Percentiles rank a stretch among this genome's conserved stretches.
These are phyloP conservation scores for Drosophila pegasa DNA, from an alignment of 2,888 invertebrate species.

Conservation along the genomic window DNA sequence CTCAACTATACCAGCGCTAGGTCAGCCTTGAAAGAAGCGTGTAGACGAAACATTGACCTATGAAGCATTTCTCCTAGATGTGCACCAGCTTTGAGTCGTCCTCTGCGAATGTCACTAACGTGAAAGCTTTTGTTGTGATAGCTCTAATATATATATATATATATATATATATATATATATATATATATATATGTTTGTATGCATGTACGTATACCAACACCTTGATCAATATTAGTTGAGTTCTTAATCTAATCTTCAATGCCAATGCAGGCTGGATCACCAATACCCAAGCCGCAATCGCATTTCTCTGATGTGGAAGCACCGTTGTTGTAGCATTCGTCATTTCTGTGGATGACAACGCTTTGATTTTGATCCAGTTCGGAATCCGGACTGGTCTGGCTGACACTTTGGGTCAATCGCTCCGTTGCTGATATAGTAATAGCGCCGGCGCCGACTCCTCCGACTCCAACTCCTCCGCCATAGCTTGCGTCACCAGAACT, in stretches of 20 bases:
- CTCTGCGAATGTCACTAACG: no score
- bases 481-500: conserved; percentile 16
- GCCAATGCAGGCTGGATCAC: conserved; percentile 15
- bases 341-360: conserved; percentile 38
- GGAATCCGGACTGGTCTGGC: conserved; percentile 26
- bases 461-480: background rate
- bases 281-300: conserved; percentile 23
- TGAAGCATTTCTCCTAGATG: no score
- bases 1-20: no score
- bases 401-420: conserved; percentile 27
- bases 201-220: background rate
- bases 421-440: conserved; percentile 33
- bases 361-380: conserved; percentile 35
- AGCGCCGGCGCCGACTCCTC: conserved; percentile 14
- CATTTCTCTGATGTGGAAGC: conserved; percentile 25
- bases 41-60: no score
- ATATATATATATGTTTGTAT: background rate
- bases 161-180: no score
- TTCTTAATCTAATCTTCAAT: conserved; percentile 29
- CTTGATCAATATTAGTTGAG: background rate
- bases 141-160: background rate
- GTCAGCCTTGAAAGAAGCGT: no score
- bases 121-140: background rate
- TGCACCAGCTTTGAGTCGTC: no score
- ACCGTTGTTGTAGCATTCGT: conserved; percentile 41